Percentiles rank a stretch among this genome's conserved stretches.
These are phyloP conservation scores for Apamea anceps DNA, from an alignment of 2,888 invertebrate genomes.

Conservation along the genomic window DNA sequence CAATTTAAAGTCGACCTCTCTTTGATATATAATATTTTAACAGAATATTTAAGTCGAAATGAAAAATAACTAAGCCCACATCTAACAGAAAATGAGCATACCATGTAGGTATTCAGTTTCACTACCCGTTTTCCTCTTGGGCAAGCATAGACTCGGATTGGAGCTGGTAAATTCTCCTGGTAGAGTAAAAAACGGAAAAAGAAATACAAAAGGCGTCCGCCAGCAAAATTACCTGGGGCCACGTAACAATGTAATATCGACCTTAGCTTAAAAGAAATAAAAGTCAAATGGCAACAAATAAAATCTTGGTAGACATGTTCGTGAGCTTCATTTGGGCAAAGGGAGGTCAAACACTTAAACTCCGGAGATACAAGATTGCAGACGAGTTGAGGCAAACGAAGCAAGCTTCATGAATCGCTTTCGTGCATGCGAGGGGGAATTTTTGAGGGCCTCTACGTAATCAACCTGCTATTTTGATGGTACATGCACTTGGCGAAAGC, in stretches of 20 bases:
- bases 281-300: constrained; percentile 70
- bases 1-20: constrained; percentile 9
- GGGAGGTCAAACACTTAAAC: constrained; percentile 88
- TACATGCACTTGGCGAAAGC: constrained; percentile 54
- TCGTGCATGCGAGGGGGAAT: constrained; percentile 81
- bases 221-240: constrained; percentile 72
- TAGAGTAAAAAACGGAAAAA: constrained; percentile 83
- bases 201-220: constrained; percentile 84
- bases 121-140: constrained; percentile 75
- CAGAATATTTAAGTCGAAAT: constrained; percentile 28
- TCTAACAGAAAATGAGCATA: constrained; percentile 69
- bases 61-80: constrained; percentile 47
- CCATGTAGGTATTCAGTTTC: constrained; percentile 71
- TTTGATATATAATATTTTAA: neutral
- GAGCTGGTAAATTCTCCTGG: constrained; percentile 84
- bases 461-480: constrained; percentile 69
- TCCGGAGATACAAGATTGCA: constrained; percentile 88
- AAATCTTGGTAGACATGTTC: constrained; percentile 79
- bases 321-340: constrained; percentile 87
- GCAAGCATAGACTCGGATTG: constrained; percentile 82
- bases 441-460: constrained; percentile 77
- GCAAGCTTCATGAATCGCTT: constrained; percentile 86
- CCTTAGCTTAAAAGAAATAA: constrained; percentile 72
- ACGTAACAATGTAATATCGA: constrained; percentile 69
- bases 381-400: constrained; percentile 86